Percentiles rank a stretch among this genome's conserved stretches.
phyloP scores from a whole-genome alignment of 2,888 invertebrate species.

The Ditylenchus weischeri region DNA sequence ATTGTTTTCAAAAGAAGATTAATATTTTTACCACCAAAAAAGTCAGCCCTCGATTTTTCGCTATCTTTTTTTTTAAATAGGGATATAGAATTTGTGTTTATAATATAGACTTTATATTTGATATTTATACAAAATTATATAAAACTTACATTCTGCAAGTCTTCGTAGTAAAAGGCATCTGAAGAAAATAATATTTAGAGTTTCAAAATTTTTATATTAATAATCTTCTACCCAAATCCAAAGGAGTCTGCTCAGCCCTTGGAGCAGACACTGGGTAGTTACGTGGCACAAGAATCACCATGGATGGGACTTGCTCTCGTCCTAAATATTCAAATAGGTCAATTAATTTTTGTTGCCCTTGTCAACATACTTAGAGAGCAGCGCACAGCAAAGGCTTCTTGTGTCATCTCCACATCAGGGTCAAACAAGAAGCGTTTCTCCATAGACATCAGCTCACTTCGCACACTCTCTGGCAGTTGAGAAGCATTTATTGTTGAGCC shows the following conservation, averaged over 20 bases:
- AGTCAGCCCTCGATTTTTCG: no score
- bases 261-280: slow-evolving; percentile 46
- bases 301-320: slow-evolving; percentile 43
- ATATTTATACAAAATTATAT: no score
- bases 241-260: slow-evolving; percentile 42
- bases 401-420: slow-evolving; percentile 34
- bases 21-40: no score
- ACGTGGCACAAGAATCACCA: slow-evolving; percentile 49
- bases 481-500: slow-evolving; percentile 18
- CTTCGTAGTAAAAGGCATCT: slow-evolving; percentile 55
- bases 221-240: slow-evolving; percentile 46
- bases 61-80: no score
- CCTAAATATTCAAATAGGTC: slow-evolving; percentile 32
- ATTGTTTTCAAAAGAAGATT: no score
- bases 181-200: background rate
- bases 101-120: no score
- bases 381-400: slow-evolving; percentile 37
- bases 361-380: slow-evolving; percentile 43
- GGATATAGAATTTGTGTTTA: no score
- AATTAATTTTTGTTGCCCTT: background rate
- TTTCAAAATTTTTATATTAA: slow-evolving; percentile 3
- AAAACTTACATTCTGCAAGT: slow-evolving; percentile 42
- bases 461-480: slow-evolving; percentile 36
- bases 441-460: slow-evolving; percentile 40
- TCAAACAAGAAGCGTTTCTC: slow-evolving; percentile 44